phyloP scores from a whole-genome alignment of 2,797 vertebrate species.

The Scolopax bukidnonensis region DNA sequence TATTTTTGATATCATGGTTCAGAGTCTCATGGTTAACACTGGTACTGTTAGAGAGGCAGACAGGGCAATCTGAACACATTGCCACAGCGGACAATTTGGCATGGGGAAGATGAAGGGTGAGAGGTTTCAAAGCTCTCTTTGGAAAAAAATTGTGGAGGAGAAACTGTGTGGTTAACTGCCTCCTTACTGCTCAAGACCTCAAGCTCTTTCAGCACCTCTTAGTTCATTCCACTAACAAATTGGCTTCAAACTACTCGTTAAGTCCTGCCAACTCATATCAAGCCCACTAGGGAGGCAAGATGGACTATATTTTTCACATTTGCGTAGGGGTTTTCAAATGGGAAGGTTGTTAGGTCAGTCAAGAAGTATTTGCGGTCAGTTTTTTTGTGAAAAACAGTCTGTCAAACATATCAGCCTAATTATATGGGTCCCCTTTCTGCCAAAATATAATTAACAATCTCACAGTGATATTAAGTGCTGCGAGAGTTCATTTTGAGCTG shows the following conservation, averaged over 20 bases:
- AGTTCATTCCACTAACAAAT: background rate
- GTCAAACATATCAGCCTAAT: constrained; percentile 3
- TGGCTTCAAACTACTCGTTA: background rate
- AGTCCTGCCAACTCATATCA: background rate
- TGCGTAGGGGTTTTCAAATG: background rate
- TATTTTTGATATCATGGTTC: background rate
- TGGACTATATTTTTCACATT: background rate
- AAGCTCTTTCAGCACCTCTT: background rate
- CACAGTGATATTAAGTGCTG: background rate
- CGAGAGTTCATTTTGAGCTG: constrained; percentile 20
- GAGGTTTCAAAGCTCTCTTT: background rate
- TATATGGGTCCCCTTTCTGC: constrained; percentile 15
- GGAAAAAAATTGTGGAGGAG: background rate
- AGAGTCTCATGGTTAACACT: background rate
- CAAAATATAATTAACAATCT: constrained; percentile 9
- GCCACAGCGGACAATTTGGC: background rate
- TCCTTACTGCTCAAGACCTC: background rate
- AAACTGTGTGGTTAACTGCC: background rate
- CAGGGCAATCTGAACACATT: background rate
- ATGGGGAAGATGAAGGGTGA: background rate
- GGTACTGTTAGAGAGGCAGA: background rate
- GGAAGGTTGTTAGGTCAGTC: background rate
- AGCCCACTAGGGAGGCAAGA: background rate
- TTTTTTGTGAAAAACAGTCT: background rate
- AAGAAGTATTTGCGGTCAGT: background rate